These are phyloP conservation scores for Alcedo quadribrachys DNA, from an alignment of 2,797 vertebrate species.

Conservation along the genomic window DNA sequence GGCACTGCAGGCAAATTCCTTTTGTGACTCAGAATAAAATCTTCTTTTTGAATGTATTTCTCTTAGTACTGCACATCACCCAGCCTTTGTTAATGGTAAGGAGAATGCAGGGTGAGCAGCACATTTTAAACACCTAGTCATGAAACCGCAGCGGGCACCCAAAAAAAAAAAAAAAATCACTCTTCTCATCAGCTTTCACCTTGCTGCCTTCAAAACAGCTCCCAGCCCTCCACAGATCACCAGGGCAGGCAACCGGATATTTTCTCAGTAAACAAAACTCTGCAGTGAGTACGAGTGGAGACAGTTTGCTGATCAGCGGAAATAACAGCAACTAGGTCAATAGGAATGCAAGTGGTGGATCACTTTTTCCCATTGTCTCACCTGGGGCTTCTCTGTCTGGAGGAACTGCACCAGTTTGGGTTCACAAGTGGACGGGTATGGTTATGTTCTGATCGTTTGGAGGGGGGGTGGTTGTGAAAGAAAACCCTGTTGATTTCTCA, in stretches of 20 bases:
- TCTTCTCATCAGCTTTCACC: constrained; percentile 58
- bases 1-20: neutral
- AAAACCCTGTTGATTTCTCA: neutral
- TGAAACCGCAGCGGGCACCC: neutral
- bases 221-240: neutral
- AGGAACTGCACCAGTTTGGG: neutral
- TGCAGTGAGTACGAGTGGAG: neutral
- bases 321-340: constrained; percentile 28
- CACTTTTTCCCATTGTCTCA: constrained; percentile 57
- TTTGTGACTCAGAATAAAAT: constrained; percentile 60
- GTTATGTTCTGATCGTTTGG: neutral
- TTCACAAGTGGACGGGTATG: neutral
- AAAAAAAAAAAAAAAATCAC: neutral
- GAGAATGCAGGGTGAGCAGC: neutral
- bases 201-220: constrained; percentile 35
- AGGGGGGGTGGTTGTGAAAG: neutral
- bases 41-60: constrained; percentile 1
- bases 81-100: neutral
- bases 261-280: constrained; percentile 60
- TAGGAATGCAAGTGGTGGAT: constrained; percentile 55
- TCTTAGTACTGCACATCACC: neutral
- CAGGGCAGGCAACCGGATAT: constrained; percentile 36
- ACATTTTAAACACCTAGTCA: neutral
- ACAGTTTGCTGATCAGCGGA: constrained; percentile 62
- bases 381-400: neutral